Percentiles rank a stretch among this genome's conserved stretches.
phyloP scores from a whole-genome alignment of 2,113 vertebrate species.

The Echinops telfairi region DNA sequence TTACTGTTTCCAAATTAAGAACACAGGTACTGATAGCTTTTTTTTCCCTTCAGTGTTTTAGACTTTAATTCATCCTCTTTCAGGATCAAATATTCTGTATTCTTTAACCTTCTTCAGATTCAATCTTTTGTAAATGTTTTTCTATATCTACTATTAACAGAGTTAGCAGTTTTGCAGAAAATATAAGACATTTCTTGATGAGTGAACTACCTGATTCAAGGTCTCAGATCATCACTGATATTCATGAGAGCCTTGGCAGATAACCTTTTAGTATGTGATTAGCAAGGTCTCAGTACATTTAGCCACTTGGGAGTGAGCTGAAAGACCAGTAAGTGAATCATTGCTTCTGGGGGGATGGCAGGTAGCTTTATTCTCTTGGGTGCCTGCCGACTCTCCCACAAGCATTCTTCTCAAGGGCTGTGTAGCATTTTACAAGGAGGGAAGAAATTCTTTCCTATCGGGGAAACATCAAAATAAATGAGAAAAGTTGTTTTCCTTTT shows the following conservation, averaged over 20 bases:
- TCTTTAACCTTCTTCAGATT: not conserved
- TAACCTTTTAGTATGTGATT: not conserved
- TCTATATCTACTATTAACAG: not conserved
- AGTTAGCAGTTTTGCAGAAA: not conserved
- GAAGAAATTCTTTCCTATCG: slow-evolving; percentile 58
- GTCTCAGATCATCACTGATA: not conserved
- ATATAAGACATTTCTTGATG: not conserved
- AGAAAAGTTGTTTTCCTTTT: slow-evolving; percentile 73
- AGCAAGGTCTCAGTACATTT: not conserved
- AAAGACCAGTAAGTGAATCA: slow-evolving; percentile 5
- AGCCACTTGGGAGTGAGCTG: not conserved
- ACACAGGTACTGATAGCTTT: not conserved
- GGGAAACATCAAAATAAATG: slow-evolving; percentile 68
- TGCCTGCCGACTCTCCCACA: not conserved
- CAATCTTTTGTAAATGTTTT: not conserved
- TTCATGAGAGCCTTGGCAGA: not conserved
- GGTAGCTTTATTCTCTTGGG: slow-evolving; percentile 66
- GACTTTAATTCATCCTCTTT: not conserved
- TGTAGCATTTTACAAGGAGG: slow-evolving; percentile 49
- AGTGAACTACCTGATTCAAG: not conserved
- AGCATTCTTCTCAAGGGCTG: slow-evolving; percentile 52
- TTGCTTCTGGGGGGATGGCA: slow-evolving; percentile 15
- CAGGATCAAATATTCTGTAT: not conserved
- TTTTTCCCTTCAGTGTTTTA: not conserved
- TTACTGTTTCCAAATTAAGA: not conserved